A percentile compares a stretch with the other conserved stretches of the same genome.
These are phyloP conservation scores for Netelia inedita DNA, from an alignment of 2,888 invertebrate genomes.

Conservation along the genomic window DNA sequence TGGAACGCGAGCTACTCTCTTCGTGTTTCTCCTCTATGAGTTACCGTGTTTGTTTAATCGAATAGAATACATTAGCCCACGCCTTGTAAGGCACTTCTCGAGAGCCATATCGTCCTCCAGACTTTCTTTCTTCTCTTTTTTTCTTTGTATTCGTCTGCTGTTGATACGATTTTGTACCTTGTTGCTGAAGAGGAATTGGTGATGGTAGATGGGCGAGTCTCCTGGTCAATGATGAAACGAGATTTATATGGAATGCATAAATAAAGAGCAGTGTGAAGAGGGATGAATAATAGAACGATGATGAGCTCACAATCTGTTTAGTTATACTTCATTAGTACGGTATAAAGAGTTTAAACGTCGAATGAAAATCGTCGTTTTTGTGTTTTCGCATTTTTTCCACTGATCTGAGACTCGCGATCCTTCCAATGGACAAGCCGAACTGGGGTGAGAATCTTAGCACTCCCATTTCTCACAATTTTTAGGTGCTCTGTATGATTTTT, in stretches of 20 bases:
- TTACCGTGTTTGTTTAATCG: slow-evolving; percentile 80
- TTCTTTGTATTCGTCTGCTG: not conserved
- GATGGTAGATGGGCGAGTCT: slow-evolving; percentile 10
- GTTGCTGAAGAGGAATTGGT: slow-evolving; percentile 16
- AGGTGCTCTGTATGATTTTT: too few relatives aligned
- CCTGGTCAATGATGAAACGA: slow-evolving; percentile 26
- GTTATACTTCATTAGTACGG: slow-evolving; percentile 11
- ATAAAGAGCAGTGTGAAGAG: slow-evolving; percentile 14
- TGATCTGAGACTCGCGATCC: too few relatives aligned
- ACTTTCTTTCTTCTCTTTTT: slow-evolving; percentile 20
- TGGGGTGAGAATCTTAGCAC: too few relatives aligned
- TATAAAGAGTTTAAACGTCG: not conserved
- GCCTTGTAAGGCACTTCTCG: slow-evolving; percentile 70
- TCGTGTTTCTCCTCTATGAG: slow-evolving; percentile 70
- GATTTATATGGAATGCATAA: slow-evolving; percentile 41
- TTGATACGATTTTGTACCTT: slow-evolving; percentile 20
- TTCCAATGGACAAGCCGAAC: too few relatives aligned
- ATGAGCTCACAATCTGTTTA: slow-evolving; percentile 7
- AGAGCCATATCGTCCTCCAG: slow-evolving; percentile 11
- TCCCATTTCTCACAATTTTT: too few relatives aligned
- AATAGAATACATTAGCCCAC: slow-evolving; percentile 81
- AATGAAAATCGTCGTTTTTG: too few relatives aligned
- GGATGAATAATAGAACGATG: slow-evolving; percentile 34
- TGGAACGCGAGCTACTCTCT: slow-evolving; percentile 20
- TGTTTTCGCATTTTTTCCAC: not conserved